Conservation (phyloP, 2,113 vertebrate species). For the Tympanuchus pallidicinctus region DNA sequence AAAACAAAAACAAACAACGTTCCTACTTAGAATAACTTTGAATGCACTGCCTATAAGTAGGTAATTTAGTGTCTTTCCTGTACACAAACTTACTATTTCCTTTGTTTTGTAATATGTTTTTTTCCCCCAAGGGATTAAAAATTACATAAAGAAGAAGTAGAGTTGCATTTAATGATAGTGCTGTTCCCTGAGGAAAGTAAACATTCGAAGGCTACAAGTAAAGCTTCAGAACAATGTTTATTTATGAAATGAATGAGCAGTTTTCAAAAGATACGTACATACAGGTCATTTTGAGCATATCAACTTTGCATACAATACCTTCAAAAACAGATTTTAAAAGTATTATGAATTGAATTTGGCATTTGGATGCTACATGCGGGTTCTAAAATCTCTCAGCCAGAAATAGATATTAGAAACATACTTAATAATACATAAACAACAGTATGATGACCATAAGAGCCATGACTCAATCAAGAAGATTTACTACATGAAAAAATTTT, state of each 20-base stretch:
- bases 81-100: background rate
- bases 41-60: background rate
- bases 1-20: no score
- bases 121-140: background rate
- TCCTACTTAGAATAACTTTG: background rate
- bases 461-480: background rate
- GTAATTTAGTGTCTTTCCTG: background rate
- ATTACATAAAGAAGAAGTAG: background rate
- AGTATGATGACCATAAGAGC: background rate
- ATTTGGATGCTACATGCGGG: background rate
- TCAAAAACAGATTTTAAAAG: accelerated
- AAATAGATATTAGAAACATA: background rate
- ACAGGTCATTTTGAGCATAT: background rate
- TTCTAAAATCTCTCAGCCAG: background rate
- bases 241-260: background rate
- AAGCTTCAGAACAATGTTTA: background rate
- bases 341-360: background rate
- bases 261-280: background rate
- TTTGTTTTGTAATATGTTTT: background rate
- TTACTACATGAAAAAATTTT: background rate
- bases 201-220: background rate
- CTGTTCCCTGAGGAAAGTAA: background rate
- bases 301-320: background rate
- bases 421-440: background rate
- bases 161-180: background rate